Evolutionary conservation across 2,888 invertebrate species (phyloP), one percentile per base, ranked within the genome.

Genomic region (Dichetophora obliterata): DNA sequence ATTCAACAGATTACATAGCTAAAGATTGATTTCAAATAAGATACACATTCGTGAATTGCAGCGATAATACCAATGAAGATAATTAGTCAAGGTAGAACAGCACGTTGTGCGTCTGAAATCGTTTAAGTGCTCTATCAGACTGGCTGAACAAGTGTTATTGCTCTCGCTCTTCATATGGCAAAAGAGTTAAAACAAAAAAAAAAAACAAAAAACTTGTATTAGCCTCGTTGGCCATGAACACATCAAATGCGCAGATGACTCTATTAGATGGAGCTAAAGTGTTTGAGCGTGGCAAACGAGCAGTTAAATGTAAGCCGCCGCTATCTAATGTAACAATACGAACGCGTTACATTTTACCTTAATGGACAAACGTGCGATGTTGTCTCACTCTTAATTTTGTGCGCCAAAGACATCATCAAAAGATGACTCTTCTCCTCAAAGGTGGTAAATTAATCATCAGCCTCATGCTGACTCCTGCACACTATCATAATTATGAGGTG

Each of bases 401-500:
- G 63, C 50, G 16, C 37, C 37, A 37, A n/a, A 61, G 22, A 61
- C 61, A 48, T 22, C 61, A 24, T 24, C 5, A 27, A 14, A 61
- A 59, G 5, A 34, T 24, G 57, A 5, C 34, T 27, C 65, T 50
- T n/a, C 48, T 54, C 61, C 61, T n/a, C n/a, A n/a, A 65, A 65
- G 66, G 54, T n/a, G 74, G 34, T 22, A 54, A 74, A 73, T 73
- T 74, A 37, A 74, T 50, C 74, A 74, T 77, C 78, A 79, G 78
- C 79, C 79, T 80, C 82, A 80, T 81, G 82, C 83, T 82, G 86
- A 84, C 85, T 86, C 84, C 85, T 84, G 84, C 87, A 83, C 82
- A 83, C 82, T 87, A 86, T 86, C 87, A 86, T 87, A 86, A 86
- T 87, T 87, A 86, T 86, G 82, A 82, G 84, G 81, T 85, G 82